These are phyloP conservation scores for Delphinapterus leucas DNA, from an alignment of 2,113 vertebrate genomes.

Conservation along the genomic window DNA sequence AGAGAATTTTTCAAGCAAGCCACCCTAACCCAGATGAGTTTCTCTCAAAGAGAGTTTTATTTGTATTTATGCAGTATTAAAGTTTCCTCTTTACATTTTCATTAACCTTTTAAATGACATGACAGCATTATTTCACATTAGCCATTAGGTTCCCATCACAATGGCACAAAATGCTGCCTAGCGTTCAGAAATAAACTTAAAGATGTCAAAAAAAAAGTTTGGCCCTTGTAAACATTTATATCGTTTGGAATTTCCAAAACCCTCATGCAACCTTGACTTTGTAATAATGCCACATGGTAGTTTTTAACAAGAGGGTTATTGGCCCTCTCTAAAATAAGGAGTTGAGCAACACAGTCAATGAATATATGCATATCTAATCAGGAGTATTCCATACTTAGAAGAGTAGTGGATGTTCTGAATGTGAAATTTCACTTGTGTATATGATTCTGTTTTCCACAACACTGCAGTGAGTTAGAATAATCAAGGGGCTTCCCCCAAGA, in stretches of 20 bases:
- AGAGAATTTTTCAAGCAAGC: conserved; percentile 13
- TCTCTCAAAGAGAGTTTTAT: conserved; percentile 40
- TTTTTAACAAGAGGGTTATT: conserved; percentile 12
- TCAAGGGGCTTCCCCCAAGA: not conserved
- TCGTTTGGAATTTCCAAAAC: conserved; percentile 29
- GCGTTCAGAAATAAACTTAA: conserved; percentile 44
- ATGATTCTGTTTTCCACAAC: conserved; percentile 5
- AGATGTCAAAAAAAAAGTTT: conserved; percentile 18
- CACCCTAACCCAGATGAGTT: not conserved
- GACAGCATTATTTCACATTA: not conserved
- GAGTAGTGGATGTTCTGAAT: conserved; percentile 1
- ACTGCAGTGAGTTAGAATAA: conserved; percentile 9
- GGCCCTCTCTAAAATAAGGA: not conserved
- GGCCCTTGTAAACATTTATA: conserved; percentile 35
- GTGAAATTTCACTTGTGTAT: conserved; percentile 9
- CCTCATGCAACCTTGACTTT: conserved; percentile 6
- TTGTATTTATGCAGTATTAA: conserved; percentile 13
- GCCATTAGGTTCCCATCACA: not conserved
- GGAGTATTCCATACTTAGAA: not conserved
- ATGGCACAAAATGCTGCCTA: conserved; percentile 35
- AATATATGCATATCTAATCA: not conserved
- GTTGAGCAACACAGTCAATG: not conserved
- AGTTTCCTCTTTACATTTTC: not conserved
- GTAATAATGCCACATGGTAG: not conserved
- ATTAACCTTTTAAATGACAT: not conserved